Evolutionary conservation across 2,113 vertebrate species (phyloP), one percentile per base, ranked within the genome.

Genomic region (Lophius piscatorius): DNA sequence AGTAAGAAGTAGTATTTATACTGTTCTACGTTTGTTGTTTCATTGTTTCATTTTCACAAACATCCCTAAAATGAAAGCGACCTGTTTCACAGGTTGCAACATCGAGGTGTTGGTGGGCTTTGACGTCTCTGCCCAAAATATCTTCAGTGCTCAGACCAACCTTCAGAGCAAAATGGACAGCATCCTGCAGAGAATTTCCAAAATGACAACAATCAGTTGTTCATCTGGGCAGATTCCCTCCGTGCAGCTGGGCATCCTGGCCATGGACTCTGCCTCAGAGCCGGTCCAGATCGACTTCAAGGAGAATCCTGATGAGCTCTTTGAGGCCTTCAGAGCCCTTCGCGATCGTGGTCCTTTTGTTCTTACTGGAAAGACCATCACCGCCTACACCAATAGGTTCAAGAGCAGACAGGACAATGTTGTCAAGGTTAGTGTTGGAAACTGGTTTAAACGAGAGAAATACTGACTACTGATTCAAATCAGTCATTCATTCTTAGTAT

Each of bases 91-190:
- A 99, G 96, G 85, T 0, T 98, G 96, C 17, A 85, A 88, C 18
- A 46, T 99, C 59, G 96, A 98, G 9, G 93, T 99, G 69, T 92
- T 99, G 64, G 83, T 99, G 36, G 97, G 97, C 17, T 98, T 98
- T 0, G 97, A 99, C 35, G 94, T 96, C 36, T 86, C 87, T 0
- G 82, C 82, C 0, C 93, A 94, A 86, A 94, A 89, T 14, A 88
- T 98, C 28, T 97, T 99, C 80, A 80, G 14, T 40, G 57, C 68
- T 51, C 95, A 98, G 86, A 93, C 86, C 41, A 93, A 80, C 31
- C 82, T 99, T 0, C 92, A 95, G 76, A 87, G 89, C 39, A 94
- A 93, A 61, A 78, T 98, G 21, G 80, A 88, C 0, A 35, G 76
- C 0, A 89, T 98, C 82, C 78, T 99, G 72, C 92, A 93, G 18